A percentile compares a stretch with the other conserved stretches of the same genome.
These are phyloP conservation scores for Psilopsiagon aymara DNA, from an alignment of 2,113 vertebrate species.

Conservation along the genomic window DNA sequence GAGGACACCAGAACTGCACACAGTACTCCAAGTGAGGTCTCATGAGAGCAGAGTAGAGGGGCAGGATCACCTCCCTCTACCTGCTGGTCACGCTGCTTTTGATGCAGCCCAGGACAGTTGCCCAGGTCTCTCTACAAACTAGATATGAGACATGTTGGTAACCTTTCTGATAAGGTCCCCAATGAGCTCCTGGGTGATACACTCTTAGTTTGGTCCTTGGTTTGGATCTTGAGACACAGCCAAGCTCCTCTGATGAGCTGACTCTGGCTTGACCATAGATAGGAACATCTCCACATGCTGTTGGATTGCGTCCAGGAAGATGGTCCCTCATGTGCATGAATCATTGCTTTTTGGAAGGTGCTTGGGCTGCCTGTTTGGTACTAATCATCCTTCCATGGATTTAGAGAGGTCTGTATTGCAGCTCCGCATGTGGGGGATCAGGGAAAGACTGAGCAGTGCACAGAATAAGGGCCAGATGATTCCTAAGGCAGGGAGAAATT, in stretches of 20 bases:
- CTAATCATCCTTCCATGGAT: background rate
- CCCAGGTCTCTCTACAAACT: background rate
- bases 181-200: background rate
- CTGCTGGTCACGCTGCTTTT: background rate
- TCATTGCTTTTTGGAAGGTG: background rate
- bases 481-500: background rate
- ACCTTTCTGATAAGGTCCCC: rapidly evolving
- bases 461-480: background rate
- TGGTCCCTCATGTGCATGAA: rapidly evolving
- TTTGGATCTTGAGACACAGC: background rate
- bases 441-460: background rate
- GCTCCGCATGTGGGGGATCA: rapidly evolving
- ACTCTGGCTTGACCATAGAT: background rate
- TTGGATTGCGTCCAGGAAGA: background rate
- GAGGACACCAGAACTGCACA: too few species aligned
- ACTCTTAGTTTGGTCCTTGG: background rate
- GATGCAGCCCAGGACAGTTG: background rate
- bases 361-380: background rate
- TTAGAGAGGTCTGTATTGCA: background rate
- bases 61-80: background rate
- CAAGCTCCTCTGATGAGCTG: background rate
- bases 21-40: too few species aligned
- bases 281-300: background rate
- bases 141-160: background rate
- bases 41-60: background rate